Conservation (phyloP, 2,113 vertebrate genomes). For the Indicator maculatus region DNA sequence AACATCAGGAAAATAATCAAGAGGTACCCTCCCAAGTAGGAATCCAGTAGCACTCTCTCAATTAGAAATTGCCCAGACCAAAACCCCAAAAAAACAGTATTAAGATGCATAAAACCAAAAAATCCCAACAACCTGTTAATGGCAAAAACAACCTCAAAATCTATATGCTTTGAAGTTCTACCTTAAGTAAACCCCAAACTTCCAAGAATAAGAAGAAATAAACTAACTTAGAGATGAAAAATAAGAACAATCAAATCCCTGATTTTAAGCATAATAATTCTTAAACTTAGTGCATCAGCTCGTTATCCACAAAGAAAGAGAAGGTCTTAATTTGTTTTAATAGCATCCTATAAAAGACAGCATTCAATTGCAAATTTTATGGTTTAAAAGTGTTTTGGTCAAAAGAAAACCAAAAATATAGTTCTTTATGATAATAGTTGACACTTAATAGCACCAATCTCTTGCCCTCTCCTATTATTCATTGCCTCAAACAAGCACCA, state of each 20-base stretch:
- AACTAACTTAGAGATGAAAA: background rate
- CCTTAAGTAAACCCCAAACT: background rate
- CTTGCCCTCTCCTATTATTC: background rate
- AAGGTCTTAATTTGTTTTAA: background rate
- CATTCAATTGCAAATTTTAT: background rate
- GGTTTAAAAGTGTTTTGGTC: background rate
- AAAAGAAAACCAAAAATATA: background rate
- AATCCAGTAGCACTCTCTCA: background rate
- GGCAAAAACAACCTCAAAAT: background rate
- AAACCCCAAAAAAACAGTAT: background rate
- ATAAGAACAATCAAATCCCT: background rate
- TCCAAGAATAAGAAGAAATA: background rate
- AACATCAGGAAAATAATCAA: background rate
- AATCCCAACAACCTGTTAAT: background rate
- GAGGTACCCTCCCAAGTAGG: background rate
- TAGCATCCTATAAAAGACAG: background rate
- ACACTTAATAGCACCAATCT: background rate
- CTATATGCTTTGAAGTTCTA: background rate
- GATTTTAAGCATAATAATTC: background rate
- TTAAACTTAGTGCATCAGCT: background rate
- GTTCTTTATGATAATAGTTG: background rate
- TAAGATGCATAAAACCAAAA: background rate
- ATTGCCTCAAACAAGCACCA: background rate
- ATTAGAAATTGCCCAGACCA: background rate
- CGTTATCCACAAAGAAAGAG: background rate